These are phyloP conservation scores for Rhynchotus rufescens DNA, from an alignment of 2,797 vertebrate species.

Conservation along the genomic window DNA sequence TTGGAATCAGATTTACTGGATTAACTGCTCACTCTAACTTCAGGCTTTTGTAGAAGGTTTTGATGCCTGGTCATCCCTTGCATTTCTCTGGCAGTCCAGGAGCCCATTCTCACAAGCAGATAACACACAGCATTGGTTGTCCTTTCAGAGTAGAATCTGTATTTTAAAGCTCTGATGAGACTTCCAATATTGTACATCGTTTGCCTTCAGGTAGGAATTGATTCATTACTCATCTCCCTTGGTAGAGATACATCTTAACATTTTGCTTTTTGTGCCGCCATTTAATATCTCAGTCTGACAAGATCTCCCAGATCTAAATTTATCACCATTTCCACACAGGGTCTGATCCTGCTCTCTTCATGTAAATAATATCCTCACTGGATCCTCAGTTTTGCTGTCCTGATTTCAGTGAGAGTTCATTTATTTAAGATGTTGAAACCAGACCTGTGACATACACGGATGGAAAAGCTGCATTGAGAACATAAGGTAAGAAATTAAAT, in stretches of 20 bases:
- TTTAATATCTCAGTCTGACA: not conserved
- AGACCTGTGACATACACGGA: not conserved
- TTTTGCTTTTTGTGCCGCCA: not conserved
- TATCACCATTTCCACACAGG: not conserved
- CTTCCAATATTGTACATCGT: not conserved
- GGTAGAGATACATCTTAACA: not conserved
- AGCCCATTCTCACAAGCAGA: accelerated
- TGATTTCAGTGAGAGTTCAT: not conserved
- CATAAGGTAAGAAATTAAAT: not conserved
- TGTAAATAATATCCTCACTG: not conserved
- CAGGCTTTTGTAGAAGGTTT: not conserved
- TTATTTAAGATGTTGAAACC: not conserved
- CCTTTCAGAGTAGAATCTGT: not conserved
- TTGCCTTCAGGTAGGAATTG: not conserved
- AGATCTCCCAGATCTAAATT: not conserved
- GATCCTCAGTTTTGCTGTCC: not conserved
- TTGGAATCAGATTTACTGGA: not conserved
- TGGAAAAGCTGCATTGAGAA: not conserved
- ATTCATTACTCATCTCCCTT: not conserved
- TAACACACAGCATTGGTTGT: not conserved
- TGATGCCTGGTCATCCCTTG: not conserved
- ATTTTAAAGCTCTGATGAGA: not conserved
- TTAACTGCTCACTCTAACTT: not conserved
- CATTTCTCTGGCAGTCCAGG: not conserved
- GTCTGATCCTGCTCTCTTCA: not conserved